Evolutionary conservation across 2,113 vertebrate species (phyloP), one percentile per base, ranked within the genome.

Genomic region (Herpetotheres cachinnans): DNA sequence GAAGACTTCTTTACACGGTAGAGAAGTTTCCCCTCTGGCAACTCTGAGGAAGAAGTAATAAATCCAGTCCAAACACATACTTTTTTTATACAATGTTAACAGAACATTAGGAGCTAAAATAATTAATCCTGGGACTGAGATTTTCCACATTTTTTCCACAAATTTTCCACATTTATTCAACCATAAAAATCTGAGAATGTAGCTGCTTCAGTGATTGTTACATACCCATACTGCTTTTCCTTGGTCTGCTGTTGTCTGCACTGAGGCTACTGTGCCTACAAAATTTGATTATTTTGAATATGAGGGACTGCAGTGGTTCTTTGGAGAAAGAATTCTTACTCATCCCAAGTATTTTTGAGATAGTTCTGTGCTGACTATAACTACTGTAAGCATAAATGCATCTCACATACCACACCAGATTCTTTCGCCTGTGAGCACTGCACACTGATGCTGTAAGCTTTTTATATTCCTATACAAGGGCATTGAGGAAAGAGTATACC

Each of bases 61-160:
- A 94, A 96, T 71, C 42, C 54, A 94, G 42, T 83, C 38, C 56
- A 95, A 93, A 82, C 16, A 79, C 11, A 62, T 44, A 62, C 2
- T 10, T 32, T 10, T 86, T 61, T 40, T 3, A 69, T 32, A 44
- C 9, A 65, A 71, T 3, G 8, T 86, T 91, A 91, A 82, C 50
- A 90, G 55, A 93, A 70, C 30, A 79, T 93, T 80, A 81, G 40
- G 15, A 95, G n/a, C 47, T 77, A 55, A 91, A 95, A 93, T 86
- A 94, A 95, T 96, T 89, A 82, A 93, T 49, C 40, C 40, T 84
- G 52, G 32, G 84, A 72, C 18, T 1, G 3, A 91, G 42, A 87
- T 49, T 92, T 91, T n/a, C n/a, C n/a, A n/a, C n/a, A n/a, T n/a
- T n/a, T n/a, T n/a, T n/a, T n/a, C n/a, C 66, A 74, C 62, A 89